Conservation (phyloP, 92 coral and sea anemone genomes). For the Epizoanthus fatuus region DNA sequence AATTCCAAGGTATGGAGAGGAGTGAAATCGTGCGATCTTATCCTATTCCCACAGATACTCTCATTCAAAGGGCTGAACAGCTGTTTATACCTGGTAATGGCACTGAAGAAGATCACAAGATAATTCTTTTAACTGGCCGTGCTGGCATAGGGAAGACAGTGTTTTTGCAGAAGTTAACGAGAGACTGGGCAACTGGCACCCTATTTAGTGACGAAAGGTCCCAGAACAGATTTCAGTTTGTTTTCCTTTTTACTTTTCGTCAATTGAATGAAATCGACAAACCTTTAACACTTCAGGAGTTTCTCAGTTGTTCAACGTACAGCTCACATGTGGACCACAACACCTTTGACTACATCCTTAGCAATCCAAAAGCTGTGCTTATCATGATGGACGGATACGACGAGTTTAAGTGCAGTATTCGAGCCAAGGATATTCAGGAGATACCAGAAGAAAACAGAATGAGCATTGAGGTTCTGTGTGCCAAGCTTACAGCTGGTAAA, state of each 20-base stretch:
- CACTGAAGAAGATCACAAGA: neutral
- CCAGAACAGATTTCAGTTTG: neutral
- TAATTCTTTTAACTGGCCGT: neutral
- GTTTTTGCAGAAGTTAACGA: neutral
- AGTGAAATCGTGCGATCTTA: neutral
- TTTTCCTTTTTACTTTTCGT: neutral
- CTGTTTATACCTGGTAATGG: neutral
- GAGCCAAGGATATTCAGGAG: no score
- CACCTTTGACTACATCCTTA: no score
- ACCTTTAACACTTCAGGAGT: slow-evolving; percentile 1
- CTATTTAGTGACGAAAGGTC: neutral
- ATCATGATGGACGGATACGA: no score
- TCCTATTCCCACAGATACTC: neutral
- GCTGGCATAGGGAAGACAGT: slow-evolving; percentile 1
- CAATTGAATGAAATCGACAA: neutral
- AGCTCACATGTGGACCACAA: no score
- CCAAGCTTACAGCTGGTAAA: neutral
- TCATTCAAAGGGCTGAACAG: neutral
- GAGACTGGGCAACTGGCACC: slow-evolving; percentile 2
- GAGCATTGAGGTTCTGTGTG: neutral
- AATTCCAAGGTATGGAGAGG: neutral
- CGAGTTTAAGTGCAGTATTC: no score
- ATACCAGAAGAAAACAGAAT: neutral
- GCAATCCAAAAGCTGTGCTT: no score
- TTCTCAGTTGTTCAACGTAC: neutral